A percentile compares a stretch with the other conserved stretches of the same genome.
phyloP scores from a whole-genome alignment of 2,797 vertebrate genomes.

The Aeoliscus strigatus region DNA sequence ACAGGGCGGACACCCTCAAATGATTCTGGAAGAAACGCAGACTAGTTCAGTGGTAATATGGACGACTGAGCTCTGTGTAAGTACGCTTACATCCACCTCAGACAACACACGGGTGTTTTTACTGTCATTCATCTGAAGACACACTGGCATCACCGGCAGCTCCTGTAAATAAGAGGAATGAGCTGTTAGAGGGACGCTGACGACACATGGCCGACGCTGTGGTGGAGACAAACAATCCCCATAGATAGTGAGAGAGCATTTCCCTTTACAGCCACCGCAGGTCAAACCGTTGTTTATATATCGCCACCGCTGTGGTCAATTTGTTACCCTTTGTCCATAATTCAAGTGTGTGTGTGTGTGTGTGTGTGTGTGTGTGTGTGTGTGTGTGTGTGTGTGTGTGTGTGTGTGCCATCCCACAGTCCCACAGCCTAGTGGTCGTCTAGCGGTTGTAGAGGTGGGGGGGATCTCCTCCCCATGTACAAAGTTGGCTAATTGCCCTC shows the following conservation, averaged over 20 bases:
- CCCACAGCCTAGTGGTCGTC: constrained; percentile 60
- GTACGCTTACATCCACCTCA: too few species aligned
- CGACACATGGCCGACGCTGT: constrained; percentile 15
- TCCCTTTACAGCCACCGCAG: constrained; percentile 47
- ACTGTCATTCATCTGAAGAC: neutral
- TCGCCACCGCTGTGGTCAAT: constrained; percentile 61
- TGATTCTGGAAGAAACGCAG: too few species aligned
- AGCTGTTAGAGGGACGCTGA: neutral
- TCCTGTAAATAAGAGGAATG: too few species aligned
- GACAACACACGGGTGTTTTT: too few species aligned
- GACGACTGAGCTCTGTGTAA: too few species aligned
- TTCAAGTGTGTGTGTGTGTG: constrained; percentile 35
- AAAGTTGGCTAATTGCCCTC: constrained; percentile 66
- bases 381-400: constrained; percentile 19
- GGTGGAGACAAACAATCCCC: constrained; percentile 34
- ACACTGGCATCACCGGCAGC: too few species aligned
- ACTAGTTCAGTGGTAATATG: too few species aligned
- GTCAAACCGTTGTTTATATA: constrained; percentile 69
- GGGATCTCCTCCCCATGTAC: constrained; percentile 54
- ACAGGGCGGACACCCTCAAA: too few species aligned
- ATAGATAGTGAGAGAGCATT: constrained; percentile 68
- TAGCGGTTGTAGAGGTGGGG: constrained; percentile 53
- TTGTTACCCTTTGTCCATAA: constrained; percentile 59
- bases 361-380: constrained; percentile 26
- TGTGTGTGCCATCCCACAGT: constrained; percentile 43